phyloP scores from a whole-genome alignment of 1,140 invertebrate species.

The Daktulosphaira vitifoliae region DNA sequence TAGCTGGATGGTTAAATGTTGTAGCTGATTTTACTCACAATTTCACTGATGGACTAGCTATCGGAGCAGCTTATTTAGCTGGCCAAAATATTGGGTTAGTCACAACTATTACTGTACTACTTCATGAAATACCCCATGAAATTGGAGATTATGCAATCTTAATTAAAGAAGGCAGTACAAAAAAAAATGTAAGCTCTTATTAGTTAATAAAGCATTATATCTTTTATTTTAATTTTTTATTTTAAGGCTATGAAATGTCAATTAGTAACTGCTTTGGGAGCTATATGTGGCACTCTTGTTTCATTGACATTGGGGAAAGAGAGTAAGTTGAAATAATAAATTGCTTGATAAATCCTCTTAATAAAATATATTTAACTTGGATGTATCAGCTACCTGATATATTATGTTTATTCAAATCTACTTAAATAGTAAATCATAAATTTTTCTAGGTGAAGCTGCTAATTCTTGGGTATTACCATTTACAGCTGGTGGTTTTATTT shows the following conservation, averaged over 20 bases:
- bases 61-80: slow-evolving; percentile 91
- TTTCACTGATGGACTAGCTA: slow-evolving; percentile 93
- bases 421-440: too few relatives aligned
- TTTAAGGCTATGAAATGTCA: slow-evolving; percentile 80
- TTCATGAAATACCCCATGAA: slow-evolving; percentile 97
- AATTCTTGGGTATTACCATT: slow-evolving; percentile 85
- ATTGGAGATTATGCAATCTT: slow-evolving; percentile 98
- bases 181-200: slow-evolving; percentile 67
- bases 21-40: slow-evolving; percentile 94
- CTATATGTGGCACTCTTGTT: slow-evolving; percentile 78
- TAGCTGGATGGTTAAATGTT: slow-evolving; percentile 87
- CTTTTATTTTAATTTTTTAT: slow-evolving; percentile 8
- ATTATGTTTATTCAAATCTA: too few relatives aligned
- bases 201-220: too few relatives aligned
- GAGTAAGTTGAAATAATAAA: slow-evolving; percentile 43
- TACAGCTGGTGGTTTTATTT: slow-evolving; percentile 96
- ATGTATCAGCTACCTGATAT: too few relatives aligned
- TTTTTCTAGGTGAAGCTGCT: slow-evolving; percentile 57
- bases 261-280: slow-evolving; percentile 86
- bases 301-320: slow-evolving; percentile 71
- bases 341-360: too few relatives aligned
- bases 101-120: slow-evolving; percentile 85
- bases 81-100: slow-evolving; percentile 71
- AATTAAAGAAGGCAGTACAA: slow-evolving; percentile 83
- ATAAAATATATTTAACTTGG: too few relatives aligned